Evolutionary conservation across 1,140 invertebrate genomes (phyloP).

Genomic region (Micrasema longulum): DNA sequence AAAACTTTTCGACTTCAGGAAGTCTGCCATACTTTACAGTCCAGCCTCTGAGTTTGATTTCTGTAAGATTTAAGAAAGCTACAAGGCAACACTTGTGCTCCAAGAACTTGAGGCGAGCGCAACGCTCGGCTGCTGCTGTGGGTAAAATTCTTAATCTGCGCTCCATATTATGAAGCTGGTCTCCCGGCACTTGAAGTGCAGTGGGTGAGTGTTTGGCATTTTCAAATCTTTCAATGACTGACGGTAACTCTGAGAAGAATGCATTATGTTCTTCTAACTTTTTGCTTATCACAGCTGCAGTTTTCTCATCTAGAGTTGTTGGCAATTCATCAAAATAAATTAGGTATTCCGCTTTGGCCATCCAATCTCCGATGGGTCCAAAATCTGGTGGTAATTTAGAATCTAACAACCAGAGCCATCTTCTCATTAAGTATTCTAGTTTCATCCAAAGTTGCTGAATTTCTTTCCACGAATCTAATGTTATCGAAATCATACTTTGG

Average conservation of each 20-base stretch:
- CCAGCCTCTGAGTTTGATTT: slow-evolving; percentile 90
- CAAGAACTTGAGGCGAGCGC: slow-evolving; percentile 87
- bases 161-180: slow-evolving; percentile 85
- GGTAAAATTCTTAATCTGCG: slow-evolving; percentile 79
- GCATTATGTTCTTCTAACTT: slow-evolving; percentile 91
- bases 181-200: slow-evolving; percentile 75
- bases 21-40: slow-evolving; percentile 88
- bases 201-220: slow-evolving; percentile 72
- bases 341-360: slow-evolving; percentile 87
- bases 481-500: slow-evolving; percentile 82
- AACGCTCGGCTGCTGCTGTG: slow-evolving; percentile 78
- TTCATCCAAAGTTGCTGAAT: slow-evolving; percentile 82
- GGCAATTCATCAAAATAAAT: slow-evolving; percentile 87
- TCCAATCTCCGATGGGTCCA: slow-evolving; percentile 88
- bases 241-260: slow-evolving; percentile 87
- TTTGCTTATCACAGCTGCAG: slow-evolving; percentile 85
- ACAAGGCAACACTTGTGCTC: slow-evolving; percentile 94
- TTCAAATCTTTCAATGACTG: slow-evolving; percentile 81
- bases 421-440: slow-evolving; percentile 79
- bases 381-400: slow-evolving; percentile 85
- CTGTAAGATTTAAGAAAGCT: slow-evolving; percentile 89
- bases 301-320: slow-evolving; percentile 84
- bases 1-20: slow-evolving; percentile 83
- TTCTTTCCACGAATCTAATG: slow-evolving; percentile 83
- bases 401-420: slow-evolving; percentile 90